These are phyloP conservation scores for Clarias macrocephalus DNA, from an alignment of 2,113 vertebrate genomes.

Conservation along the genomic window DNA sequence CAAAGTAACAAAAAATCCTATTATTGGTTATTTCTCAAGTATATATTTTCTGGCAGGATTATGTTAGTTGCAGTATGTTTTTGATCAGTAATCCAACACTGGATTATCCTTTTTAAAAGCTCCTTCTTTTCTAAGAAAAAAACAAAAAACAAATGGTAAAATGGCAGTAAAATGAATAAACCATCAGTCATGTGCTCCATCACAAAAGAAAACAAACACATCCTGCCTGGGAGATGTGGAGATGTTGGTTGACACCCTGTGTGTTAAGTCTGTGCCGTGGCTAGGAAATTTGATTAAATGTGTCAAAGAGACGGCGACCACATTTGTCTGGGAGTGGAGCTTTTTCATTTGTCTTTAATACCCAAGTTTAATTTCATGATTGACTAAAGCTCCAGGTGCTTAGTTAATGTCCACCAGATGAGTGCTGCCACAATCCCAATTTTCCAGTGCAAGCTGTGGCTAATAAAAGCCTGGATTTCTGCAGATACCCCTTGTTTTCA, in stretches of 20 bases:
- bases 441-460: conserved; percentile 74
- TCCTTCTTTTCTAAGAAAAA: conserved; percentile 19
- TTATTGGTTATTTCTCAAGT: not conserved
- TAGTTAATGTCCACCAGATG: conserved; percentile 79
- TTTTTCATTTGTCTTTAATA: conserved; percentile 70
- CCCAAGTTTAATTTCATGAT: conserved; percentile 79
- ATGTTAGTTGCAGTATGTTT: conserved; percentile 8
- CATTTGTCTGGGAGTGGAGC: conserved; percentile 54
- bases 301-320: conserved; percentile 57
- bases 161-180: conserved; percentile 19
- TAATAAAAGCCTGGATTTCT: conserved; percentile 79
- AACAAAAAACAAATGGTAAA: not conserved
- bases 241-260: conserved; percentile 53
- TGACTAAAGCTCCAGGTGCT: conserved; percentile 76
- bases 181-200: conserved; percentile 29
- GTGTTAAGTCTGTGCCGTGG: conserved; percentile 65
- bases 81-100: not conserved
- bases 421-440: conserved; percentile 66
- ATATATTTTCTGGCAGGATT: not conserved
- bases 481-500: conserved; percentile 75
- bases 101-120: not conserved
- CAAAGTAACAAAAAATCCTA: not conserved
- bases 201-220: conserved; percentile 42
- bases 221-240: conserved; percentile 20
- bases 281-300: conserved; percentile 73